Conservation (phyloP, 2,113 vertebrate species). For the Eublepharis macularius region DNA sequence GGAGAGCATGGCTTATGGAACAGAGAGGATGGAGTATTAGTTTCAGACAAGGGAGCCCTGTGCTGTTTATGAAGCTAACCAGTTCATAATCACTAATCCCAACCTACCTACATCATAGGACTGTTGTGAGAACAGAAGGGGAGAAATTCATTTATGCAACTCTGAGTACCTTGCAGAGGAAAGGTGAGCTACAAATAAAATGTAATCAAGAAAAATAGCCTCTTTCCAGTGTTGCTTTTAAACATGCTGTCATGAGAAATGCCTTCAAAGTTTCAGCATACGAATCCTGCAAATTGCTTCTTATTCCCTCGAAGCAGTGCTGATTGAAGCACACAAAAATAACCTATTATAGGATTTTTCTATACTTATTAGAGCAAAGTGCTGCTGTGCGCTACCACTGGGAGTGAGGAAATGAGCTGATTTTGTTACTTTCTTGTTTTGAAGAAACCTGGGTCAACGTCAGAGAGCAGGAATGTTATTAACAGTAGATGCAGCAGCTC, state of each 20-base stretch:
- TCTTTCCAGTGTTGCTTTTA: background rate
- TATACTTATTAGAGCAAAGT: background rate
- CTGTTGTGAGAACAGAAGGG: background rate
- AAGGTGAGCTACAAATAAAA: background rate
- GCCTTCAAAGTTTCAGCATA: background rate
- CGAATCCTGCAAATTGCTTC: background rate
- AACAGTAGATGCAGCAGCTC: accelerated
- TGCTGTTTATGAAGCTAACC: background rate
- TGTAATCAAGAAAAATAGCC: background rate
- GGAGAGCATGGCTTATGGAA: background rate
- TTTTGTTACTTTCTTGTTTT: background rate
- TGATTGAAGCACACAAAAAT: background rate
- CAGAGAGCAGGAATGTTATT: background rate
- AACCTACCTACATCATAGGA: background rate
- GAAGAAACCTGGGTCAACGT: background rate
- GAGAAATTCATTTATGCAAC: no score
- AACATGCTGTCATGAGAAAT: background rate
- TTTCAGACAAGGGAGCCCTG: background rate
- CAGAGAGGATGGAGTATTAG: background rate
- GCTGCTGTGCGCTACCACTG: background rate
- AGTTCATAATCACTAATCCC: background rate
- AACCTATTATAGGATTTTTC: background rate
- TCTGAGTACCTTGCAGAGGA: background rate
- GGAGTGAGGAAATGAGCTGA: background rate
- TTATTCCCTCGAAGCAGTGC: background rate